Base-by-base conservation (phyloP, 2,797 vertebrate species). In the Heliangelus exortis region DNA sequence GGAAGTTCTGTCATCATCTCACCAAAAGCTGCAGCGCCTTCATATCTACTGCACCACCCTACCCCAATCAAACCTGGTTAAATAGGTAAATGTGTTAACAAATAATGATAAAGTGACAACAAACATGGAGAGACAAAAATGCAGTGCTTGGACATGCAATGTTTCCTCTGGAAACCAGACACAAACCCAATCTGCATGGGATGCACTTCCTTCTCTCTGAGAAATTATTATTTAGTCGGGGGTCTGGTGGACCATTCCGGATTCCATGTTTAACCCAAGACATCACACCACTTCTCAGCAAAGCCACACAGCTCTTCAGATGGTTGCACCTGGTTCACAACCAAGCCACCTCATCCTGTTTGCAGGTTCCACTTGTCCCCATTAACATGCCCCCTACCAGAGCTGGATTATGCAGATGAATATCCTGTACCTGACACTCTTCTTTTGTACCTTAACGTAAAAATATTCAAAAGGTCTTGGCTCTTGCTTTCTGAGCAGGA, bases 381-480 rank as follows among this genome's bases (percentile, higher is more conserved):
- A 4, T 33, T 28, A 74, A 69, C n/a, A 22, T 31, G 10, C 12
- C 9, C 21, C 12, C 14, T 11, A 14, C 20, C 12, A 17, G 36
- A 66, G 29, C 2, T 0, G 1, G 31, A 16, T 71, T 43, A 43
- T 36, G n/a, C 22, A 77, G n/a, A 31, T 1, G 10, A 28, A 28
- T 50, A 28, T 43, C 28, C 72, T 39, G 57, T 21, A 59, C 12
- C 23, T 59, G 33, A 2, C 31, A 21, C 23, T 36, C 57, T 50
- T 50, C 29, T 58, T 58, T 69, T 63, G 31, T 58, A 48, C 54
- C 51, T 63, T 57, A 48, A 67, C 73, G 15, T 20, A 48, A 59
- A 15, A n/a, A 12, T 48, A 23, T 54, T 54, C 25, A 45, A 45
- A 82, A 72, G n/a, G 7, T 54, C 26, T 68, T 1, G 0, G 10